Evolutionary conservation across 2,888 invertebrate genomes (phyloP).

Genomic region (Eucera pruinosa): DNA sequence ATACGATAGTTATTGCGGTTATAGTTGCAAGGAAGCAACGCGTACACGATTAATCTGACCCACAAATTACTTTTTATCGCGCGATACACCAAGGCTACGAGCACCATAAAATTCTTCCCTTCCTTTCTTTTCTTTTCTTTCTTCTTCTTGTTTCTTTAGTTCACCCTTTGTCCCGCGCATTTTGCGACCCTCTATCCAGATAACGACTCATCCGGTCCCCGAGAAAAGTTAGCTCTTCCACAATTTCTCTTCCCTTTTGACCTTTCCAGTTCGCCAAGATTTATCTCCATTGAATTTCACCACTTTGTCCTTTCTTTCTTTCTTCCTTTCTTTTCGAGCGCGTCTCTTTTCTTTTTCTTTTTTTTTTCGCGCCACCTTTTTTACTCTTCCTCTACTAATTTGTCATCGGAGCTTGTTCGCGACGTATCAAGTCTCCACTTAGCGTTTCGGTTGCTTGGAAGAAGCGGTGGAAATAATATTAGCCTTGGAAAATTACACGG

Average conservation of each 20-base stretch:
- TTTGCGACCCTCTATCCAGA: neutral
- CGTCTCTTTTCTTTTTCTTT: neutral
- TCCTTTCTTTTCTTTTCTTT: too few relatives aligned
- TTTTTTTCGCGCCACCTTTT: neutral
- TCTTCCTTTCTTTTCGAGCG: too few relatives aligned
- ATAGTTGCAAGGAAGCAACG: neutral
- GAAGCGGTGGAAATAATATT: too few relatives aligned
- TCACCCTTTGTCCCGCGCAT: neutral
- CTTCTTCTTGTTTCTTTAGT: neutral
- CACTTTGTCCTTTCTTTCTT: neutral
- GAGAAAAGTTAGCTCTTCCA: conserved; percentile 18
- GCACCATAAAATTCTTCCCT: too few relatives aligned
- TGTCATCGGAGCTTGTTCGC: neutral
- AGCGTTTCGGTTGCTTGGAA: too few relatives aligned
- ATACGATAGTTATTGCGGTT: neutral
- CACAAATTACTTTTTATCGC: neutral
- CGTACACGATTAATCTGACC: neutral
- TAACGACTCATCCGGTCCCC: conserved; percentile 11
- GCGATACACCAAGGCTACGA: neutral
- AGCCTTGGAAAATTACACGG: too few relatives aligned
- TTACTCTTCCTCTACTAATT: neutral
- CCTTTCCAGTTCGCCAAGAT: conserved; percentile 3
- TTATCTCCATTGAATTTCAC: conserved; percentile 35
- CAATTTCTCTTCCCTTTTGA: conserved; percentile 8
- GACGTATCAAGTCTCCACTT: neutral